phyloP scores from a whole-genome alignment of 2,797 vertebrate genomes.

The Podarcis siculus region DNA sequence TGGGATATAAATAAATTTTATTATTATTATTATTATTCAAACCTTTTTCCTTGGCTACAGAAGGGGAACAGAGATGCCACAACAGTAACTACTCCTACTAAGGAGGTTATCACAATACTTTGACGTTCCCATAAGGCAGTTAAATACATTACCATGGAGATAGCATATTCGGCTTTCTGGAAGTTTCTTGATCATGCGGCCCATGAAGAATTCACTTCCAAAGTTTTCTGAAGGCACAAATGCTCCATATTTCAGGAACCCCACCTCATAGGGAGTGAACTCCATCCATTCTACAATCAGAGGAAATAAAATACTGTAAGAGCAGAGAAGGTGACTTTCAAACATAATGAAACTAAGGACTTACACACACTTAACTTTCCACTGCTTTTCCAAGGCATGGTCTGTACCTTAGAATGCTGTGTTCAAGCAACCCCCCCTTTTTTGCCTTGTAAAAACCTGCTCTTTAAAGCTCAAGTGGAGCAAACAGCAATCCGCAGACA shows the following conservation, averaged over 20 bases:
- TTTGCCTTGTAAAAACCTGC: no score
- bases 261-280: slow-evolving; percentile 83
- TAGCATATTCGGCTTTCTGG: slow-evolving; percentile 81
- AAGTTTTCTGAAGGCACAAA: slow-evolving; percentile 78
- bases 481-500: no score
- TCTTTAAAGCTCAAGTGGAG: no score
- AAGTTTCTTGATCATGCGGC: slow-evolving; percentile 76
- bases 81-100: background rate
- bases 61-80: background rate
- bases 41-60: background rate
- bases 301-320: background rate
- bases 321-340: no score
- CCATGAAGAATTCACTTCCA: slow-evolving; percentile 84
- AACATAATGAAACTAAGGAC: background rate
- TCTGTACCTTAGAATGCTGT: no score
- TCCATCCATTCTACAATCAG: slow-evolving; percentile 81
- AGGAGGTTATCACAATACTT: background rate
- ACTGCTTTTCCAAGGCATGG: no score
- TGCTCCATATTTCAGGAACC: slow-evolving; percentile 78
- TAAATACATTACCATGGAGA: slow-evolving; percentile 76
- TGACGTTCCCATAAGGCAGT: accelerated
- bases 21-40: background rate
- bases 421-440: no score
- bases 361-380: no score
- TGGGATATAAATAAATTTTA: no score